Base-by-base conservation (phyloP, 2,113 vertebrate species). In the Sinocyclocheilus grahami region DNA sequence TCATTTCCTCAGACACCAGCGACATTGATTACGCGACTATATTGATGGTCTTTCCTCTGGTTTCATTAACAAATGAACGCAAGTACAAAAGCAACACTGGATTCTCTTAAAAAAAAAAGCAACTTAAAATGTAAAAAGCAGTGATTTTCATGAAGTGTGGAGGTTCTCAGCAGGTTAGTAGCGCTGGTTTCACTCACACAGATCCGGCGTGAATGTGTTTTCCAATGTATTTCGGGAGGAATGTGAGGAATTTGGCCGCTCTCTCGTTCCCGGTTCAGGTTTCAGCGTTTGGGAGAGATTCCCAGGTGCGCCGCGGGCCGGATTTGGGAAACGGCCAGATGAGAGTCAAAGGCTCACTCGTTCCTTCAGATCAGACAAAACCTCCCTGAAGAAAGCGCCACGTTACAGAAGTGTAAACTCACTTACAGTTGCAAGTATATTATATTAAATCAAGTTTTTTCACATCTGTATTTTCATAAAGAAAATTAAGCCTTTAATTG, bases 1-100 rank as follows among this genome's bases (percentile, higher is more conserved):
- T 60, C 18, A 60, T 22, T 60, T 22, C 58, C 20, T 22, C 58
- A 60, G 58, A 60, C 18, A 60, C 7, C 20, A 18, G 16, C 5
- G 42, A 71, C 85, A 94, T 94, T 90, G 93, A 95, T 95, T 94
- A 92, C 92, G 90, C 37, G 90, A 92, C 93, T 93, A 86, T 90
- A 89, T 92, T 95, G 94, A 94, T 93, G 94, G 93, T 93, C 94
- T 92, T 39, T 89, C 85, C 89, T 88, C 92, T 88, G 24, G 42
- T 89, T 92, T 94, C 58, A 62, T 62, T n/a, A 62, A 8, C 22
- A 62, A n/a, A 60, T n/a, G 7, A n/a, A 22, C 0, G 16, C 16
- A 5, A 55, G 53, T 55, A 18, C 58, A 62, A 62, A n/a, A 62
- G 8, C 58, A 62, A 16, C 2, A 10, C 3, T 91, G 69, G 2